Base-by-base conservation (phyloP, 2,888 invertebrate species). In the Mythimna vitellina region DNA sequence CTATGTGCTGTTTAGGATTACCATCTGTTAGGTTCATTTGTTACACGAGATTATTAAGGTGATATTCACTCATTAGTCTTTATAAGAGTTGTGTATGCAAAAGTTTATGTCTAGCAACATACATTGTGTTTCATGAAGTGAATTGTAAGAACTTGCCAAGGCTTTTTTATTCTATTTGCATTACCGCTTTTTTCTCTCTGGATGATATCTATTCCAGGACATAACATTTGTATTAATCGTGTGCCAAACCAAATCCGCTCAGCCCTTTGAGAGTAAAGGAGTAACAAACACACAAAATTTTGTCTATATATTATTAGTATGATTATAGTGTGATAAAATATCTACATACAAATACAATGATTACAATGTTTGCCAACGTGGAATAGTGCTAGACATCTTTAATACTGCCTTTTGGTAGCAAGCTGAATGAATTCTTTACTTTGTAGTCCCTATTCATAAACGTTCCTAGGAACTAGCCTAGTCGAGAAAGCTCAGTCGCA, bases 1-100 rank as follows among this genome's bases (percentile, higher is more conserved):
- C 32, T 25, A 29, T 61, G 9, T 9, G 14, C 1, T 54, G 25
- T 4, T 54, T 14, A 54, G 49, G 32, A 38, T 1, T 12, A 66
- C 65, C 76, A 75, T 73, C 29, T 75, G 65, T 51, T 75, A 42
- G 8, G 17, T 51, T n/a, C 17, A 25, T 42, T 57, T 73, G 73
- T 65, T 51, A 25, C 7, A 32, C 3, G 9, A 64, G 38, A 51
- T 51, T 1, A 12, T 65, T 17, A 35, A 14, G 25, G 53, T 70
- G 14, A 38, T 22, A 49, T 22, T 35, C 12, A 29, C 35, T 46
- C 14, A 46, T 20, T 46, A 29, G n/a, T 1, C 12, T 49, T 4
- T 14, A 20, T 10, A 7, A 17, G 12, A 32, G 17, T 14, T 7
- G 25, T 10, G 9, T 32, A 17, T 51, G 12, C 22, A 25, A 53